A percentile compares a stretch with the other conserved stretches of the same genome.
Conservation (phyloP, 2,113 vertebrate species). For the Axis porcinus region DNA sequence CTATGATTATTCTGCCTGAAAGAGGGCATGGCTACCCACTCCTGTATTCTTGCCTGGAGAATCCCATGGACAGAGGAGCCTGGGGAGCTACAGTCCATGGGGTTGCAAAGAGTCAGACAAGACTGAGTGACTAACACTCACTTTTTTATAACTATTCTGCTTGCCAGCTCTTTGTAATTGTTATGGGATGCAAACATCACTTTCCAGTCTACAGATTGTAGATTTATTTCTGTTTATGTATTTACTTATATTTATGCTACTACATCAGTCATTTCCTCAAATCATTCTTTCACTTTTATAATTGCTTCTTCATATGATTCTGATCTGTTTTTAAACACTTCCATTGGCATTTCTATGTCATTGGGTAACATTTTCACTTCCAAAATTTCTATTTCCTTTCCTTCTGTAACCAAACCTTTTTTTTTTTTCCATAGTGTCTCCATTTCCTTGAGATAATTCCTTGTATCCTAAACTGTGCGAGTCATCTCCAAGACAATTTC, state of each 20-base stretch:
- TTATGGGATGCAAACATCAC: neutral
- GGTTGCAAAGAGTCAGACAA: neutral
- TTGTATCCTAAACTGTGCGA: neutral
- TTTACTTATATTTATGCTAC: neutral
- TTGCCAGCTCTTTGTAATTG: neutral
- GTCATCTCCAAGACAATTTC: neutral
- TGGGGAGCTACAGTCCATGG: neutral
- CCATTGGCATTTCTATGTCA: neutral
- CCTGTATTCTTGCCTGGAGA: neutral
- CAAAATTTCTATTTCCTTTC: neutral
- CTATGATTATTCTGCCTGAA: neutral
- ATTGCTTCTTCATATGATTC: neutral
- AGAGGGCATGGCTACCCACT: neutral
- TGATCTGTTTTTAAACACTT: neutral
- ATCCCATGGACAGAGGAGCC: neutral
- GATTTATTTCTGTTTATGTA: neutral
- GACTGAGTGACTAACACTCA: neutral
- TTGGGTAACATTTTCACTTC: neutral
- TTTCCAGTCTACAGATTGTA: neutral
- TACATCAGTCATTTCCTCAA: neutral
- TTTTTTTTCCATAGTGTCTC: neutral
- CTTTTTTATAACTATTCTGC: neutral
- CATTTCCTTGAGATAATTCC: neutral
- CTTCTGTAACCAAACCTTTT: neutral
- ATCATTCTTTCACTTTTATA: neutral